These are phyloP conservation scores for Falco naumanni DNA, from an alignment of 2,797 vertebrate species.

Conservation along the genomic window DNA sequence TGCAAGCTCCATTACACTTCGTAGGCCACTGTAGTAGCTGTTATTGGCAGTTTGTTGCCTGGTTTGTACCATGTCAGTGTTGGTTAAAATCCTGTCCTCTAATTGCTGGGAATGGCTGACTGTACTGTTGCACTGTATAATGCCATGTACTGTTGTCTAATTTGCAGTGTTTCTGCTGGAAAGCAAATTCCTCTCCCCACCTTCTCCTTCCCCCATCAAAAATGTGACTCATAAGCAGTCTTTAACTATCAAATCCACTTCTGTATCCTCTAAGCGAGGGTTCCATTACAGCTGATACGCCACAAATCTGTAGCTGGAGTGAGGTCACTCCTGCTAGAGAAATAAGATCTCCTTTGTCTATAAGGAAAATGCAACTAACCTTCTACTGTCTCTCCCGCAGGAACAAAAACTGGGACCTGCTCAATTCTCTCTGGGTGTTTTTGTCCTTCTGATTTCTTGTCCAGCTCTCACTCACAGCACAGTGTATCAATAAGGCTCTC, in stretches of 20 bases:
- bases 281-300: conserved; percentile 56
- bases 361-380: conserved; percentile 71
- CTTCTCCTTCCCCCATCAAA: neutral
- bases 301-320: conserved; percentile 61
- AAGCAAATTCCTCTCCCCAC: conserved; percentile 29
- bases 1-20: neutral
- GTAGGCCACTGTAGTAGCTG: neutral
- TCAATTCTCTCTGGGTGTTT: conserved; percentile 54
- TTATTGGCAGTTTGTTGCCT: conserved; percentile 19
- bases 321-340: conserved; percentile 60
- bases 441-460: conserved; percentile 60
- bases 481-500: conserved; percentile 23
- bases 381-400: conserved; percentile 74
- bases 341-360: conserved; percentile 61
- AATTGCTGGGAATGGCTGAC: conserved; percentile 21
- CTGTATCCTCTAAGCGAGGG: conserved; percentile 59
- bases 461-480: conserved; percentile 41
- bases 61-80: neutral
- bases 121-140: conserved; percentile 9
- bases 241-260: conserved; percentile 59
- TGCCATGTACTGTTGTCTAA: conserved; percentile 37
- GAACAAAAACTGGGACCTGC: conserved; percentile 64
- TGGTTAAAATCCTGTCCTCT: conserved; percentile 51
- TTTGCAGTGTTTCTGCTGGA: conserved; percentile 53
- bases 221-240: conserved; percentile 68